Evolutionary conservation across 2,113 vertebrate genomes (phyloP).

Genomic region (Neogobius melanostomus): DNA sequence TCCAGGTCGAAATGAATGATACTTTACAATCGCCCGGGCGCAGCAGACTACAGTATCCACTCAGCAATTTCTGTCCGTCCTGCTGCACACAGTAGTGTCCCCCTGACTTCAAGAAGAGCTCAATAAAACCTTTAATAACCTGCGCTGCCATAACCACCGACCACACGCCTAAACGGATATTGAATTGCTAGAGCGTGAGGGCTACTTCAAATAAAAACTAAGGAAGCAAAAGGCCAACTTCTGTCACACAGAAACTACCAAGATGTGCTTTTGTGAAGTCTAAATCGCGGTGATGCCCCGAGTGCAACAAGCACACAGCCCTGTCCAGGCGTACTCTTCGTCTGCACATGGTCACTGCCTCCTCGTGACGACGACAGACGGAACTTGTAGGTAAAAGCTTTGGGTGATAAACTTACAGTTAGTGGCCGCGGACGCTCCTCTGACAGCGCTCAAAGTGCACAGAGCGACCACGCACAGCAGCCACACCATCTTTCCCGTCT

Average conservation of each 20-base stretch:
- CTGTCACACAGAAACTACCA: not conserved
- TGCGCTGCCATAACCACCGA: not conserved
- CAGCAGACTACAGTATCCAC: conserved; percentile 20
- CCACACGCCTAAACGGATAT: not conserved
- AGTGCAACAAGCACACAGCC: not conserved
- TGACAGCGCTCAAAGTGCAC: conserved; percentile 46
- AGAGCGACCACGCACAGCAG: conserved; percentile 46
- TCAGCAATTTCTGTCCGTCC: conserved; percentile 43
- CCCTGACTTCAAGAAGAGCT: not conserved
- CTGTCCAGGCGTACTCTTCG: not conserved
- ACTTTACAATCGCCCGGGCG: not conserved
- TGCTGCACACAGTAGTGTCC: conserved; percentile 12
- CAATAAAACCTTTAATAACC: conserved; percentile 2
- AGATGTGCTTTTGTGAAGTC: no score
- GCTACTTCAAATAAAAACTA: not conserved
- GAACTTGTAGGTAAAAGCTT: conserved; percentile 50
- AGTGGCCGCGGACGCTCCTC: conserved; percentile 66
- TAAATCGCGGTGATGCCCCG: not conserved
- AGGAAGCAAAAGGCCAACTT: conserved; percentile 14
- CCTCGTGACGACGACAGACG: not conserved
- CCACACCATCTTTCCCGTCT: conserved; percentile 57
- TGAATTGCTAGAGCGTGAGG: conserved; percentile 43
- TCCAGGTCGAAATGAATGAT: not conserved
- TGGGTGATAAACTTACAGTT: conserved; percentile 68
- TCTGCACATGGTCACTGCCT: not conserved